Base-by-base conservation (phyloP, 2,888 invertebrate genomes). In the Cephus rjabovi region DNA sequence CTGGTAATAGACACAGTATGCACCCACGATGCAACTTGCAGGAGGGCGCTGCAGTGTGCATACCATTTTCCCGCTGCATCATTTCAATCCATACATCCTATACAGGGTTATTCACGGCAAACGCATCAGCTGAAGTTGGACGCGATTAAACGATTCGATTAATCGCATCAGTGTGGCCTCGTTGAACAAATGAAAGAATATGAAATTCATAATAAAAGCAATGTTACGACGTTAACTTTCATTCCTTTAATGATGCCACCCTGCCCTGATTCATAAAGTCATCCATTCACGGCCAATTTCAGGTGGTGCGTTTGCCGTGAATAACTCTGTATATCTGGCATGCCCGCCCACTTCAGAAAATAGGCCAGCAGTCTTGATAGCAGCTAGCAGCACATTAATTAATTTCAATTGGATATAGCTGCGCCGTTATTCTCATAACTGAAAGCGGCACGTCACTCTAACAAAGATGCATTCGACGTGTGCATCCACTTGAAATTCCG, bases 291-390 rank as follows among this genome's bases (percentile, higher is more conserved):
- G 12, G 3, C 35, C 35, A 35, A 35, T 12, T 35, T 35, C 12
- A 35, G 35, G 12, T 35, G 35, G 35, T 12, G 12, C 35, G 35
- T 35, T 12, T 12, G 35, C 35, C 35, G 1, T 35, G 35, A 35
- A 35, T 35, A 35, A 35, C 35, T 12, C 35, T 35, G 35, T 35
- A 73, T 75, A 79, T 76, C 77, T 71, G 23, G 56, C 9, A 56
- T 56, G 23, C 40, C 40, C 23, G 56, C 70, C 77, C 76, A 82
- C 78, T 81, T 77, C 69, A 76, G 77, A 77, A 78, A 82, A 82
- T 79, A 80, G 81, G 81, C 80, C 81, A 82, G 79, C 78, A 77
- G 79, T 76, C 79, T 77, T 77, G 78, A 77, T 79, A 79, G 76
- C 79, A 80, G 75, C 75, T 76, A 56, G 56, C 56, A 56, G 56